Percentiles rank a stretch among this genome's conserved stretches.
Conservation (phyloP, 2,797 vertebrate species). For the Cynopterus sphinx region DNA sequence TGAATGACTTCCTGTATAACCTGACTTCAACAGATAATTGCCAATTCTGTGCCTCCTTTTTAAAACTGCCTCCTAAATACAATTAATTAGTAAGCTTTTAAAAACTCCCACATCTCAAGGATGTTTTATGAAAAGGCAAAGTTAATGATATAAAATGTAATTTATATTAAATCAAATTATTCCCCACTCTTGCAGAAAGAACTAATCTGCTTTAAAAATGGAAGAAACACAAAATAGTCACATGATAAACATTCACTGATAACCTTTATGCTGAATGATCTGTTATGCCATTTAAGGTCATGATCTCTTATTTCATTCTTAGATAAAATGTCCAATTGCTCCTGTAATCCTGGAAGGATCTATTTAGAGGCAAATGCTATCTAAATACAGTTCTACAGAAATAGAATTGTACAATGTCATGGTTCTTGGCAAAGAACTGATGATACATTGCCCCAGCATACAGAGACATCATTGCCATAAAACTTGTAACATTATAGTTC, state of each 20-base stretch:
- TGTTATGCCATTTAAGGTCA: not conserved
- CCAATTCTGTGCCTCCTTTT: not conserved
- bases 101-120: not conserved
- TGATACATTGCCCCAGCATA: constrained; percentile 64
- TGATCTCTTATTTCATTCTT: not conserved
- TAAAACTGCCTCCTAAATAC: constrained; percentile 12
- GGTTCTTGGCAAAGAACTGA: constrained; percentile 72
- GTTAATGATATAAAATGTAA: constrained; percentile 45
- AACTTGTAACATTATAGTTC: constrained; percentile 73
- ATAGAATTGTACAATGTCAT: constrained; percentile 68
- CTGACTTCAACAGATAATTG: constrained; percentile 39
- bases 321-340: not conserved
- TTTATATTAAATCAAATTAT: constrained; percentile 35
- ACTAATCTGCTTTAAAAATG: not conserved
- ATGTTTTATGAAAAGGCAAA: constrained; percentile 40
- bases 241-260: not conserved
- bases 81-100: constrained; percentile 51
- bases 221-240: not conserved
- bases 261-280: not conserved
- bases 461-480: constrained; percentile 72
- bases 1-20: constrained; percentile 42
- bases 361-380: constrained; percentile 72
- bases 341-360: constrained; percentile 48
- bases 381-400: constrained; percentile 72
- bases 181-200: not conserved